These are phyloP conservation scores for Macroramphosus scolopax DNA, from an alignment of 2,797 vertebrate species.

Conservation along the genomic window DNA sequence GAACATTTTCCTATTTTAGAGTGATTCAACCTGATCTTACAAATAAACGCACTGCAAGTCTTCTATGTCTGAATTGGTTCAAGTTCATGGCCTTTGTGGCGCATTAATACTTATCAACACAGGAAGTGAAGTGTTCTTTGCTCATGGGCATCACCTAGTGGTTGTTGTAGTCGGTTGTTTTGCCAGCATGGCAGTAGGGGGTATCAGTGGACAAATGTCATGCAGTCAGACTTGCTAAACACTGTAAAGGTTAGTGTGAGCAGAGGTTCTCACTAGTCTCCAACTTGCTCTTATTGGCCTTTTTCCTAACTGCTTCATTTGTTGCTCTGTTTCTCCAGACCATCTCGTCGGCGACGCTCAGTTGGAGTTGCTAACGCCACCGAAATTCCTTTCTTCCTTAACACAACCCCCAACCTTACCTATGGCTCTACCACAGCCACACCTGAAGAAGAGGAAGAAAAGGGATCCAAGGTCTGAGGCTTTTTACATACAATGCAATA, in stretches of 20 bases:
- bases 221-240: constrained; percentile 9
- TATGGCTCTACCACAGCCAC: constrained; percentile 67
- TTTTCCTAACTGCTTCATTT: constrained; percentile 7
- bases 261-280: too few species aligned
- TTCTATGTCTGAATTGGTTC: constrained; percentile 13
- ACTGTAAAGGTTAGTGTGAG: constrained; percentile 30
- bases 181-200: neutral
- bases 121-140: neutral
- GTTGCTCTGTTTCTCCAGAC: constrained; percentile 66
- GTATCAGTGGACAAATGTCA: constrained; percentile 34
- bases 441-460: constrained; percentile 65
- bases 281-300: neutral
- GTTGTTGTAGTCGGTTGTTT: constrained; percentile 3
- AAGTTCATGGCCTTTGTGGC: constrained; percentile 7
- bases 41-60: neutral
- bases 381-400: constrained; percentile 51
- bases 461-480: constrained; percentile 60
- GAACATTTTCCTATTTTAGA: constrained; percentile 1
- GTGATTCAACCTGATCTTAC: neutral
- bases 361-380: constrained; percentile 82
- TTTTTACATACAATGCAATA: neutral
- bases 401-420: constrained; percentile 48
- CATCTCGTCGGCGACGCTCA: constrained; percentile 84
- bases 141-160: constrained; percentile 52
- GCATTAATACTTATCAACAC: neutral